Conservation (phyloP, 2,888 invertebrate genomes). For the Bellardia pandia region DNA sequence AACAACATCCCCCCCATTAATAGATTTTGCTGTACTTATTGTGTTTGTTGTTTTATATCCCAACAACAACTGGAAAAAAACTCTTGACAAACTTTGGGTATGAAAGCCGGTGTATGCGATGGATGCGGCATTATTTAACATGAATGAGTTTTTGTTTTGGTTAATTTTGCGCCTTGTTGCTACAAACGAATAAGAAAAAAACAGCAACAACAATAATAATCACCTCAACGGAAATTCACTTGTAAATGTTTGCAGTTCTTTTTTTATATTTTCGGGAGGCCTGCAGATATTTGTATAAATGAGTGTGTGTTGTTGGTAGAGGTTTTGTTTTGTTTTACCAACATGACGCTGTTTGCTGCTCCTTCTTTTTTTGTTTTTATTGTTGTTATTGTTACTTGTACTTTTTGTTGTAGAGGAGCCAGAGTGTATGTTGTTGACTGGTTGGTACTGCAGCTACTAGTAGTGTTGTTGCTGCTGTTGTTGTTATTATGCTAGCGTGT, state of each 20-base stretch:
- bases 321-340: too few relatives aligned
- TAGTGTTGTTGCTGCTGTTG: slow-evolving; percentile 14
- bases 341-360: slow-evolving; percentile 16
- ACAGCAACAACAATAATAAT: slow-evolving; percentile 9
- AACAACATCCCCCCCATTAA: slow-evolving; percentile 43
- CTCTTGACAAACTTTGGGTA: slow-evolving; percentile 16
- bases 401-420: slow-evolving; percentile 5
- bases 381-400: slow-evolving; percentile 21
- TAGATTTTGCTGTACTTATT: slow-evolving; percentile 19
- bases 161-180: slow-evolving; percentile 13
- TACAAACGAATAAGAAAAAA: neutral
- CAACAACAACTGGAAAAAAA: slow-evolving; percentile 1
- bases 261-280: slow-evolving; percentile 5
- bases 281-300: neutral
- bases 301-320: slow-evolving; percentile 19
- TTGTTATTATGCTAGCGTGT: slow-evolving; percentile 55
- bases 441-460: slow-evolving; percentile 26
- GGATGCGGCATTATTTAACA: slow-evolving; percentile 47
- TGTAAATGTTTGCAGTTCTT: slow-evolving; percentile 54
- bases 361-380: slow-evolving; percentile 8
- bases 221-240: slow-evolving; percentile 63
- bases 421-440: slow-evolving; percentile 17
- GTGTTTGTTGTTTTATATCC: slow-evolving; percentile 7
- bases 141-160: slow-evolving; percentile 54
- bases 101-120: slow-evolving; percentile 53